A percentile compares a stretch with the other conserved stretches of the same genome.
Evolutionary conservation across 1,140 invertebrate genomes (phyloP).

Genomic region (Panagrolaimus sp.): DNA sequence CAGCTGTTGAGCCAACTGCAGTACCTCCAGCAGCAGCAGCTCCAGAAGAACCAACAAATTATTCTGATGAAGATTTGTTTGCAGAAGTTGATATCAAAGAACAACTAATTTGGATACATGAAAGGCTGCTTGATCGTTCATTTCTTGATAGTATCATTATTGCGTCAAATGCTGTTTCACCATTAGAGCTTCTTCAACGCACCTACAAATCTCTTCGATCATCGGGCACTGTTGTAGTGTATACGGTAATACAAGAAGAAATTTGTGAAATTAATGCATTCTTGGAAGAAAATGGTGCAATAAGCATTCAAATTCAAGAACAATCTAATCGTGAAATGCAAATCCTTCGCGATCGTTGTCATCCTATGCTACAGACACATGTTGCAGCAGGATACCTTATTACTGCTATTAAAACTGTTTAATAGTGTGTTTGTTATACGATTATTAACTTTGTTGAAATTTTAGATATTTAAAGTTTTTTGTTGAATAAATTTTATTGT

Average conservation of each 20-base stretch:
- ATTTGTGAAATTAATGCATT: neutral
- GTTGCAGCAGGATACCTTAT: neutral
- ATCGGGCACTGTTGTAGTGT: neutral
- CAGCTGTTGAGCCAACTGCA: neutral
- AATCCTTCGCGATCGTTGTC: neutral
- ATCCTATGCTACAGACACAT: neutral
- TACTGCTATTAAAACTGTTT: neutral
- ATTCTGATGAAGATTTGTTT: constrained; percentile 1
- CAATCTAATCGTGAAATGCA: neutral
- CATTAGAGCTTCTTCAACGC: neutral
- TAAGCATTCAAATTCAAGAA: neutral
- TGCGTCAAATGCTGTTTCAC: neutral
- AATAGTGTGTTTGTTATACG: neutral
- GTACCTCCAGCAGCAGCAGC: neutral
- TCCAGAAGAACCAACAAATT: neutral
- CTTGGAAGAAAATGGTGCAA: neutral
- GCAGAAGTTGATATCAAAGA: constrained; percentile 1
- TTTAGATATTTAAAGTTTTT: neutral
- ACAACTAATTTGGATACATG: neutral
- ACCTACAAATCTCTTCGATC: neutral
- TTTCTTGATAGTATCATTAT: neutral
- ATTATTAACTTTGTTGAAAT: neutral
- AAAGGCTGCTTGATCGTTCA: neutral
- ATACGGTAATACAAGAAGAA: neutral
- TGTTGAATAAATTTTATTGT: neutral